Percentiles rank a stretch among this genome's conserved stretches.
These are phyloP conservation scores for Sitobion miscanthi DNA, from an alignment of 1,140 invertebrate genomes.

Conservation along the genomic window DNA sequence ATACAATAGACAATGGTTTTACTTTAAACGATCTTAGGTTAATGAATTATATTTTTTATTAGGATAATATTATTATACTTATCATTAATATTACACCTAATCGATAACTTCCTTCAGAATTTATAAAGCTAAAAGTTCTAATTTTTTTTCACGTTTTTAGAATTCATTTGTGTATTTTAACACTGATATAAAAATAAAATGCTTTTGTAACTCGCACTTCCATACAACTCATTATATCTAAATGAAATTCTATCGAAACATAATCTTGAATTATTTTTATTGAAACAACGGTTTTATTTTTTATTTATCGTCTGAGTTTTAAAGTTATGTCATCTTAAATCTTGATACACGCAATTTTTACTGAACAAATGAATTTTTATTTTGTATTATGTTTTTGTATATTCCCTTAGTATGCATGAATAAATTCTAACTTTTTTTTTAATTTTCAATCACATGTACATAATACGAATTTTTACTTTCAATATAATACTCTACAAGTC, in stretches of 20 bases:
- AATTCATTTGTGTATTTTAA: background rate
- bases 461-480: background rate
- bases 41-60: background rate
- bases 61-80: too few relatives aligned
- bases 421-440: constrained; percentile 20
- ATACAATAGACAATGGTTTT: background rate
- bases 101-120: background rate
- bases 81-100: background rate
- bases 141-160: background rate
- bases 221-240: background rate
- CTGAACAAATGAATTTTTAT: background rate
- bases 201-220: too few relatives aligned
- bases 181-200: background rate
- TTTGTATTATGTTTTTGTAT: background rate
- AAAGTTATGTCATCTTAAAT: background rate
- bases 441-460: background rate
- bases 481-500: background rate
- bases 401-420: background rate
- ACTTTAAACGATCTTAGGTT: background rate
- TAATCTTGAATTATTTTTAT: background rate
- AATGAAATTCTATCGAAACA: background rate
- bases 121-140: background rate
- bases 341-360: background rate
- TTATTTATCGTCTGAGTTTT: background rate
- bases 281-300: background rate